Conservation (phyloP, 2,888 invertebrate species). For the Perdita meconis region DNA sequence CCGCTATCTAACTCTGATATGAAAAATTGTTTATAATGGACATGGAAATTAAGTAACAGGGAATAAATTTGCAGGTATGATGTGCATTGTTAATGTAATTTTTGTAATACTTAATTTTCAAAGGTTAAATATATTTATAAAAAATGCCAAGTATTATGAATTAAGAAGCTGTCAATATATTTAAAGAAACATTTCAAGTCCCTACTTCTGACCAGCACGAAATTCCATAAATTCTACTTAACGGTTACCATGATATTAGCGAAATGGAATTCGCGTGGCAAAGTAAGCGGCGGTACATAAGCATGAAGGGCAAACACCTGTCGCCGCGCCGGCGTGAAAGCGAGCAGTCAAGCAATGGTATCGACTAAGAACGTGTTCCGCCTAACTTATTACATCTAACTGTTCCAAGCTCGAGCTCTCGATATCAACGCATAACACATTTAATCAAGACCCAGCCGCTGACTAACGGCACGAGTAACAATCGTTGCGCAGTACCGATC, state of each 20-base stretch:
- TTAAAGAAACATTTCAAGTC: no score
- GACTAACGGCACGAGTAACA: constrained; percentile 75
- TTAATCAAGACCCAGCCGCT: constrained; percentile 72
- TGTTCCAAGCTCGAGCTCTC: constrained; percentile 68
- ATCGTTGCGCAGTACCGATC: constrained; percentile 55
- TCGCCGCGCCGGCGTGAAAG: constrained; percentile 10
- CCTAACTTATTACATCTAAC: constrained; percentile 74
- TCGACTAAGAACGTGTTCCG: constrained; percentile 66
- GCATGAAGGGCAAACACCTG: constrained; percentile 11
- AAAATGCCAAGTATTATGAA: no score
- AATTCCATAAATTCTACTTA: background rate
- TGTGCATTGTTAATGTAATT: no score
- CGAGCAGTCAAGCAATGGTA: constrained; percentile 57
- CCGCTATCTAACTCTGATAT: no score
- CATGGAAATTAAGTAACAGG: no score
- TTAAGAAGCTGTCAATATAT: no score
- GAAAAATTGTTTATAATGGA: no score
- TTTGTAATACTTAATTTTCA: no score
- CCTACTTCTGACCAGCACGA: background rate
- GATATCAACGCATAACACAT: constrained; percentile 69
- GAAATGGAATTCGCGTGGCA: background rate
- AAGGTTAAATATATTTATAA: no score
- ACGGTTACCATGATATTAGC: background rate
- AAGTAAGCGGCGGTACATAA: background rate
- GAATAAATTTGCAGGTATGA: no score